Evolutionary conservation across 2,113 vertebrate species (phyloP).

Genomic region (Prietella phreatophila): DNA sequence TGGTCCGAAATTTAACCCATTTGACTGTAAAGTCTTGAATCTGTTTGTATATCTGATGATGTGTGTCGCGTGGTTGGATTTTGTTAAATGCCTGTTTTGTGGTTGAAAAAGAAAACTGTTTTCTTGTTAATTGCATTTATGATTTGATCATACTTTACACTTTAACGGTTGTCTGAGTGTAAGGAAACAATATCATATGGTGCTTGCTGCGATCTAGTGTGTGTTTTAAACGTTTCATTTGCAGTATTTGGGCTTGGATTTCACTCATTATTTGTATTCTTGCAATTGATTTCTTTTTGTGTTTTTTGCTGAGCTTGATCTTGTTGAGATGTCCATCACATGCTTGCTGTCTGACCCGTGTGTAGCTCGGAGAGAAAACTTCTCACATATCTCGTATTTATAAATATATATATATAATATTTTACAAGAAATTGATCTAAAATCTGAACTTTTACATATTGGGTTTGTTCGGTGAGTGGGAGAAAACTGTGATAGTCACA

Average conservation of each 20-base stretch:
- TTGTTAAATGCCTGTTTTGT: slow-evolving; percentile 24
- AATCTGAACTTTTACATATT: not conserved
- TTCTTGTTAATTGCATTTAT: slow-evolving; percentile 10
- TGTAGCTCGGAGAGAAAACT: not conserved
- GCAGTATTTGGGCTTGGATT: not conserved
- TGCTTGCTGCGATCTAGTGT: not conserved
- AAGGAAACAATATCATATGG: not conserved
- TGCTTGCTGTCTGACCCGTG: slow-evolving; percentile 6
- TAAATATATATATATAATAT: not conserved
- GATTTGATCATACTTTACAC: slow-evolving; percentile 19
- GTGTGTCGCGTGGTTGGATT: slow-evolving; percentile 8
- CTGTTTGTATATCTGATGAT: slow-evolving; percentile 9
- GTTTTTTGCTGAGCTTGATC: slow-evolving; percentile 1
- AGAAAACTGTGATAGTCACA: not conserved
- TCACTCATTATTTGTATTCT: slow-evolving; percentile 6
- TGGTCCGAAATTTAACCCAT: not conserved
- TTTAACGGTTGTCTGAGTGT: slow-evolving; percentile 8
- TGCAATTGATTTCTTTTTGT: not conserved
- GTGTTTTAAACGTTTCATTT: not conserved
- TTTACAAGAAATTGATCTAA: not conserved
- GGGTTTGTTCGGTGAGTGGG: not conserved
- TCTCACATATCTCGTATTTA: not conserved
- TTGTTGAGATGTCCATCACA: slow-evolving; percentile 25
- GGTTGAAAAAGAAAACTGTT: not conserved
- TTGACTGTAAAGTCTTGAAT: slow-evolving; percentile 19